Evolutionary conservation across 2,797 vertebrate species (phyloP), one percentile per base, ranked within the genome.

Genomic region (Lemur catta): DNA sequence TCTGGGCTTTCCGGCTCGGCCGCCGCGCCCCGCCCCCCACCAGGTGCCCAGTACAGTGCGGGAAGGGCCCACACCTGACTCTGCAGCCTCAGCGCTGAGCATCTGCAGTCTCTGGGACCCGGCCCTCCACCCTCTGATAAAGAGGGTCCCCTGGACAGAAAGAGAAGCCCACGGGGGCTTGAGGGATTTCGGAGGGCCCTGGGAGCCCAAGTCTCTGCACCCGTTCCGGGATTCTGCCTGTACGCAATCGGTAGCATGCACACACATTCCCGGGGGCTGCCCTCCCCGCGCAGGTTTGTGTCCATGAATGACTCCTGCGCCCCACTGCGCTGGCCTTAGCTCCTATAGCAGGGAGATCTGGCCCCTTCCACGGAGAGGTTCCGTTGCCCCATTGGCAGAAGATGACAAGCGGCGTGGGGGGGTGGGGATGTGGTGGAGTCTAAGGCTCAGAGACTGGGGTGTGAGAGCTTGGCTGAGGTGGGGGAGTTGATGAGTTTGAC

Each of bases 31-130:
- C 43, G 38, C 17, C 30, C 80, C 46, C 35, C 4, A 18, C 78
- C 17, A 22, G 14, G 55, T 57, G 41, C 14, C 61, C 81, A 17
- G 46, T 46, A 74, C 38, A 43, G 46, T 17, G 30, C 1, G 0
- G 14, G 67, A 24, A 74, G 52, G 38, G 20, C 18, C 78, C 14
- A 20, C 30, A 76, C 86, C 69, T 92, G 90, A 80, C 81, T 86
- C 63, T 0, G 1, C 55, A 48, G 46, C 43, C 35, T 55, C 80
- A n/a, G 57, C 3, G 20, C 48, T 7, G 0, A 35, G 41, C 26
- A 67, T 71, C 48, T 2, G 3, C 63, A 69, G 46, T 81, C n/a
- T 46, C 59, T 52, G 28, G 67, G 74, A 87, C 26, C 3, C 7
- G 20, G 33, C 35, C 24, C 52, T 74, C 35, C 18, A 84, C 24